phyloP scores from a whole-genome alignment of 2,113 vertebrate genomes.

The Gobius niger region DNA sequence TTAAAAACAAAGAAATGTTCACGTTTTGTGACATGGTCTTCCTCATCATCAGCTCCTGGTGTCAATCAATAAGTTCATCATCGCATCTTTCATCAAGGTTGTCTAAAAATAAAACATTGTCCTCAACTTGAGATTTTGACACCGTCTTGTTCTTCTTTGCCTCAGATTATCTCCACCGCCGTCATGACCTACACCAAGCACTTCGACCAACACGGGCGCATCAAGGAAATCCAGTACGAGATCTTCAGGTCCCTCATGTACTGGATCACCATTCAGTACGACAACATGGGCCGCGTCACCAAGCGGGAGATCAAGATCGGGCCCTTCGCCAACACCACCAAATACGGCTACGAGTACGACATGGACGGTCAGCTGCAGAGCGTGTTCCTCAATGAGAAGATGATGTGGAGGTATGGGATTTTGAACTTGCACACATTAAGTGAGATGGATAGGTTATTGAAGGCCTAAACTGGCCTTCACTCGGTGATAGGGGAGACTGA shows the following conservation, averaged over 20 bases:
- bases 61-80: no score
- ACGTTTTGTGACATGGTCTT: no score
- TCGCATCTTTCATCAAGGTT: no score
- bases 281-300: conserved; percentile 96
- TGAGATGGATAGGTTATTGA: background rate
- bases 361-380: conserved; percentile 96
- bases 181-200: conserved; percentile 99
- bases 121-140: background rate
- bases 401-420: conserved; percentile 87
- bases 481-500: no score
- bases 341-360: conserved; percentile 95
- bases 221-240: conserved; percentile 98
- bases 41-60: no score
- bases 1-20: no score
- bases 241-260: conserved; percentile 98
- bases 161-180: conserved; percentile 94
- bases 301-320: conserved; percentile 98
- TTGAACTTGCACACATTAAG: no score
- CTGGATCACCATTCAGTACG: conserved; percentile 98
- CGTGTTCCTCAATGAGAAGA: conserved; percentile 95
- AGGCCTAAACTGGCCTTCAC: no score
- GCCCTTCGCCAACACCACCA: conserved; percentile 97
- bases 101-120: background rate
- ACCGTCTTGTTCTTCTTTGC: background rate
- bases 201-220: conserved; percentile 93